Base-by-base conservation (phyloP, 2,888 invertebrate genomes). In the Cyaniris semiargus region DNA sequence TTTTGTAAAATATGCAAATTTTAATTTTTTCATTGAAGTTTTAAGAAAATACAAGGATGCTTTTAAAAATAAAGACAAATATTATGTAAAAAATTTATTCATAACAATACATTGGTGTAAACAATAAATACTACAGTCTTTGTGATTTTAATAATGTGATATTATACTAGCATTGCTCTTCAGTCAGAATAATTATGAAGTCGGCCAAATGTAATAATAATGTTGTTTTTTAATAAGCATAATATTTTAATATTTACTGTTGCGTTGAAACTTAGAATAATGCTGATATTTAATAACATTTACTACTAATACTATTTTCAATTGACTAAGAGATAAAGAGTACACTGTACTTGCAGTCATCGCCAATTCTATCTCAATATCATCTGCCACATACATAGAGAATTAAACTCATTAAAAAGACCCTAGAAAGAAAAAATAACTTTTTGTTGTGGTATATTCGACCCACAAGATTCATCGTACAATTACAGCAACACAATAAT, bases 51-150 rank as follows among this genome's bases (percentile, higher is more conserved):
- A n/a, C 8, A 21, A 10, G 58, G 10, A 10, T 58, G n/a, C 18
- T 58, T 21, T 58, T 21, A 21, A 66, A 66, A 66, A 66, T 27
- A 44, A n/a, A 76, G 70, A 70, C 23, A 10, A 56, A 18, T n/a
- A 66, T 66, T 23, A 76, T 34, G 3, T n/a, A 66, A 70, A 70
- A 38, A 48, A 31, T 76, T 76, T 76, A 76, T 76, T 76, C 5
- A 76, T 27, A 76, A 76, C 70, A 76, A 58, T 8, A 70, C 34
- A 66, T 66, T 18, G 71, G 71, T 38, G 71, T 71, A 71, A 71
- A 71, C 71, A 71, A 38, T 71, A 71, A 71, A 70, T 70, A 70
- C 70, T 70, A 70, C 70, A 70, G 70, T 70, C 34, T 70, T 44
- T 74, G 58, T 70, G 76, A 31, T 66, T 70, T 27, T 53, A 70